A percentile compares a stretch with the other conserved stretches of the same genome.
These are phyloP conservation scores for Narcine bancroftii DNA, from an alignment of 2,113 vertebrate species.

Conservation along the genomic window DNA sequence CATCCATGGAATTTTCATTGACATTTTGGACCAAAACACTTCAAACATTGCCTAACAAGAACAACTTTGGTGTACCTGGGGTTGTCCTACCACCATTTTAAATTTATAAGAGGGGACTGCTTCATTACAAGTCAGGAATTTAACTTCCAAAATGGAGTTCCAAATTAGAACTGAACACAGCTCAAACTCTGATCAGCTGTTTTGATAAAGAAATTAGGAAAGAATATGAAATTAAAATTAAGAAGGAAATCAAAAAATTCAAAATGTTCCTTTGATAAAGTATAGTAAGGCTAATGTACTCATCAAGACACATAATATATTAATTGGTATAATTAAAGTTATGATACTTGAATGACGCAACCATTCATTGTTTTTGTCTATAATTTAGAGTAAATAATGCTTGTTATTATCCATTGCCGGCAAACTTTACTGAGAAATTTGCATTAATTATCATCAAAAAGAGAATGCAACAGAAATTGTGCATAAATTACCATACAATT, in stretches of 20 bases:
- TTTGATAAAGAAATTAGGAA: neutral
- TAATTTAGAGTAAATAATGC: neutral
- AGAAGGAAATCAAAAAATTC: neutral
- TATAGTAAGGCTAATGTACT: neutral
- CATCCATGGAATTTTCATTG: no score
- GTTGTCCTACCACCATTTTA: neutral
- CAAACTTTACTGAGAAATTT: neutral
- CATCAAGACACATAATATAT: neutral
- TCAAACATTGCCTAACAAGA: no score
- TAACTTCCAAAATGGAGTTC: neutral
- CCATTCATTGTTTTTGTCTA: neutral
- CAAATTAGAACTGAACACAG: neutral
- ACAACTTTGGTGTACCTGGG: neutral
- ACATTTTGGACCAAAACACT: no score
- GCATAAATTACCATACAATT: neutral
- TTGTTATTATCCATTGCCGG: neutral
- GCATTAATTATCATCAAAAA: neutral
- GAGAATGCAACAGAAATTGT: neutral
- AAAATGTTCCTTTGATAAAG: neutral
- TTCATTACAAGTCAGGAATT: neutral
- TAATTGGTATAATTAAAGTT: neutral
- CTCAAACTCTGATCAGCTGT: neutral
- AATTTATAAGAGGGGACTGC: neutral
- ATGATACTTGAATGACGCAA: neutral
- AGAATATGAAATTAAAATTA: neutral